A percentile compares a stretch with the other conserved stretches of the same genome.
These are phyloP conservation scores for Acleris laterana DNA, from an alignment of 2,888 invertebrate genomes.

Conservation along the genomic window DNA sequence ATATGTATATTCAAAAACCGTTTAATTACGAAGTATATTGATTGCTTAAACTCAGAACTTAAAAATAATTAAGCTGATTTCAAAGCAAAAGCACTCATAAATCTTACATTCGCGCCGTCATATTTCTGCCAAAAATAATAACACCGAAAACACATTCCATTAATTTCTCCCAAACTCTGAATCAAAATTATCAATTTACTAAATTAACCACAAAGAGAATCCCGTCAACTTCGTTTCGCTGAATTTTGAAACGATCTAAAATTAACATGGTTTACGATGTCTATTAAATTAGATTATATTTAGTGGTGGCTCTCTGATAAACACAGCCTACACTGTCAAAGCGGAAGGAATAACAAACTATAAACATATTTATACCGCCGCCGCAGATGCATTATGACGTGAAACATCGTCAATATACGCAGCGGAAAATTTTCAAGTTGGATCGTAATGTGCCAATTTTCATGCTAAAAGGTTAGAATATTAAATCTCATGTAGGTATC, in stretches of 20 bases:
- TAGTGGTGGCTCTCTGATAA: conserved; percentile 26
- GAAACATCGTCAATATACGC: conserved; percentile 3
- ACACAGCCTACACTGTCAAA: conserved; percentile 25
- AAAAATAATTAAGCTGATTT: no score
- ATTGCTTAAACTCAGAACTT: no score
- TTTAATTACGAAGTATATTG: no score
- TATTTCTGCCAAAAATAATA: no score
- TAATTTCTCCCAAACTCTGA: not conserved
- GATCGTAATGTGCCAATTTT: not conserved
- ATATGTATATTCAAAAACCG: no score
- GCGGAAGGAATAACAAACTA: conserved; percentile 18
- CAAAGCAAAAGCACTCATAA: no score
- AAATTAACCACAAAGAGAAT: conserved; percentile 11
- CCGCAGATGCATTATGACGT: conserved; percentile 23
- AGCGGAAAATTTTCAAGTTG: conserved; percentile 7
- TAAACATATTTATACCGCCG: conserved; percentile 9
- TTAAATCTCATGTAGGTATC: no score
- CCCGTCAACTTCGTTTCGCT: conserved; percentile 11
- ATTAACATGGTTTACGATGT: conserved; percentile 28
- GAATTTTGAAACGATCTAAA: conserved; percentile 19
- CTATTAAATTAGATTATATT: conserved; percentile 11
- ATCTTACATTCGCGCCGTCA: no score
- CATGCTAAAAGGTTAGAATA: not conserved
- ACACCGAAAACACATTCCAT: no score
- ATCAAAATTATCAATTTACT: conserved; percentile 3